phyloP scores from a whole-genome alignment of 2,797 vertebrate genomes.

The Bradypus variegatus region DNA sequence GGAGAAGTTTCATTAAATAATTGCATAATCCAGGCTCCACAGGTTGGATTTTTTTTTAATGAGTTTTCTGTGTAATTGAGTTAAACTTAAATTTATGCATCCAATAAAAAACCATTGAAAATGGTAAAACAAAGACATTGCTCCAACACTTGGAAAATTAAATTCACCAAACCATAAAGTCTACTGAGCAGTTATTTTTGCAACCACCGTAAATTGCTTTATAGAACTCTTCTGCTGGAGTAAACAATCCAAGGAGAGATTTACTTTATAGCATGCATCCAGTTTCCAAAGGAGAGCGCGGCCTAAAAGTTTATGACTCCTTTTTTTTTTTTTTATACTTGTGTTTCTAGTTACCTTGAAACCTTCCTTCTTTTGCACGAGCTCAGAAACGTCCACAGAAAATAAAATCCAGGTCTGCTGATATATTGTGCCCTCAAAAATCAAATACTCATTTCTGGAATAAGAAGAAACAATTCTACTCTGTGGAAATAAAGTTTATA shows the following conservation, averaged over 20 bases:
- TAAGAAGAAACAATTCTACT: slow-evolving; percentile 43
- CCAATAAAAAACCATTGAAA: slow-evolving; percentile 59
- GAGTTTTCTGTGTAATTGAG: slow-evolving; percentile 49
- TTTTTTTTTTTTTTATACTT: not conserved
- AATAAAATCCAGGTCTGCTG: slow-evolving; percentile 31
- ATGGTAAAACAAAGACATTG: slow-evolving; percentile 61
- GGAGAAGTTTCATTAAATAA: slow-evolving; percentile 66
- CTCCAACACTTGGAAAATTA: slow-evolving; percentile 68
- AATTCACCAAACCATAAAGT: slow-evolving; percentile 47
- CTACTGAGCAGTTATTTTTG: slow-evolving; percentile 53
- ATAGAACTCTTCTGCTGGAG: slow-evolving; percentile 49
- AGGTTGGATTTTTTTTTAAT: slow-evolving; percentile 16
- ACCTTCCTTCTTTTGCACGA: not conserved
- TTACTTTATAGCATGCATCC: slow-evolving; percentile 59
- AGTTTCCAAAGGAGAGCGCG: slow-evolving; percentile 41
- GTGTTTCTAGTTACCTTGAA: slow-evolving; percentile 55
- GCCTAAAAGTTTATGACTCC: slow-evolving; percentile 49
- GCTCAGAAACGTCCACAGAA: slow-evolving; percentile 19
- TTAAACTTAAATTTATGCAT: slow-evolving; percentile 65
- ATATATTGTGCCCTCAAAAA: slow-evolving; percentile 42
- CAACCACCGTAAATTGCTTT: slow-evolving; percentile 64
- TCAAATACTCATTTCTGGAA: slow-evolving; percentile 48
- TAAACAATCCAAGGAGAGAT: slow-evolving; percentile 53
- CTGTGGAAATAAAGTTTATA: slow-evolving; percentile 53
- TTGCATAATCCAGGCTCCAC: slow-evolving; percentile 56